Percentiles rank a stretch among this genome's conserved stretches.
phyloP scores from a whole-genome alignment of 2,113 vertebrate species.

The Elephantulus edwardii region DNA sequence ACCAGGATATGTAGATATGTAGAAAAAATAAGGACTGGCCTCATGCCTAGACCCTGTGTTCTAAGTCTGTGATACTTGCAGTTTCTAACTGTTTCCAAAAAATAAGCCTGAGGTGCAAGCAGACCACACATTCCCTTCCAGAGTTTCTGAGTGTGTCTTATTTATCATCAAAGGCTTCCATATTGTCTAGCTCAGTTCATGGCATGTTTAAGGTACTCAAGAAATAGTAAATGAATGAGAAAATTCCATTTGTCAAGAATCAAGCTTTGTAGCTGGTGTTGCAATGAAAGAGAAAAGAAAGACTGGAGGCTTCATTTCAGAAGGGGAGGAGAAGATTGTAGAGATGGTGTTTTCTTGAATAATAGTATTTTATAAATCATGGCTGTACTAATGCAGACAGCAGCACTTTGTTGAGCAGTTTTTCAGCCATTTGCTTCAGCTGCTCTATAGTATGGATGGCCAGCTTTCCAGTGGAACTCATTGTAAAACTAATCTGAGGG shows the following conservation, averaged over 20 bases:
- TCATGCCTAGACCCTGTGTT: background rate
- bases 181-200: background rate
- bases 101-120: background rate
- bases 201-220: background rate
- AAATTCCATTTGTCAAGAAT: conserved; percentile 34
- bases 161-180: background rate
- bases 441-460: background rate
- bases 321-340: background rate
- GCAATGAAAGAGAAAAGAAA: conserved; percentile 29
- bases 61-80: background rate
- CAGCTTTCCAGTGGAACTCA: background rate
- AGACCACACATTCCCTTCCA: background rate
- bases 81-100: background rate
- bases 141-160: background rate
- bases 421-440: background rate
- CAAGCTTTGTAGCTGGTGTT: background rate
- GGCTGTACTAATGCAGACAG: conserved; percentile 29
- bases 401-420: background rate
- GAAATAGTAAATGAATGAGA: conserved; percentile 44
- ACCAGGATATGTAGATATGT: background rate
- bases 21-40: conserved; percentile 18
- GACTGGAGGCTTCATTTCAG: conserved; percentile 4
- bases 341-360: too few relatives aligned
- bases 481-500: too few relatives aligned
- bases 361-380: conserved; percentile 22